Percentiles rank a stretch among this genome's conserved stretches.
phyloP scores from a whole-genome alignment of 2,797 vertebrate species.

The Pipistrellus pipistrellus region DNA sequence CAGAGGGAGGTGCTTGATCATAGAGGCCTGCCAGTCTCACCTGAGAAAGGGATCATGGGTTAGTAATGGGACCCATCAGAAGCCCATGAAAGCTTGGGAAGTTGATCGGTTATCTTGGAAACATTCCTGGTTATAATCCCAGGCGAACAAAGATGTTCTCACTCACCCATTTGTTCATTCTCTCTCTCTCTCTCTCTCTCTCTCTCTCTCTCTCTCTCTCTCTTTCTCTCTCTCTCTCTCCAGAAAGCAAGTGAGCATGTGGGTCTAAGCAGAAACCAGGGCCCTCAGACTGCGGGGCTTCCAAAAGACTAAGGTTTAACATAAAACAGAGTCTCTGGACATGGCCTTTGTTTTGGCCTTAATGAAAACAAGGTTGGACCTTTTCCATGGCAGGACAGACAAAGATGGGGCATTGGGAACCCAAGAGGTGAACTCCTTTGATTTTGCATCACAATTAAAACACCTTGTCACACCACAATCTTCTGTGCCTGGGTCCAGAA shows the following conservation, averaged over 20 bases:
- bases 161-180: neutral
- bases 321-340: neutral
- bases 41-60: neutral
- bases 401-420: neutral
- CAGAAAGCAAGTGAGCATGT: neutral
- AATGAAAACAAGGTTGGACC: neutral
- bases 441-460: neutral
- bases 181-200: neutral
- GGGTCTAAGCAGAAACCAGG: neutral
- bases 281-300: neutral
- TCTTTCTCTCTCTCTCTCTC: neutral
- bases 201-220: neutral
- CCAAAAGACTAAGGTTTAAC: neutral
- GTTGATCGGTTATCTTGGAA: neutral
- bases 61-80: neutral
- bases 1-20: neutral
- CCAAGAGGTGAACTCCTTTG: neutral
- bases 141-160: neutral
- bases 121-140: neutral
- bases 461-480: neutral
- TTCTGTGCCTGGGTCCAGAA: neutral
- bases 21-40: neutral
- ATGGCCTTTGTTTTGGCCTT: neutral
- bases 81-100: neutral
- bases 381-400: neutral